Percentiles rank a stretch among this genome's conserved stretches.
Conservation (phyloP, 2,113 vertebrate species). For the Podarcis cretensis region DNA sequence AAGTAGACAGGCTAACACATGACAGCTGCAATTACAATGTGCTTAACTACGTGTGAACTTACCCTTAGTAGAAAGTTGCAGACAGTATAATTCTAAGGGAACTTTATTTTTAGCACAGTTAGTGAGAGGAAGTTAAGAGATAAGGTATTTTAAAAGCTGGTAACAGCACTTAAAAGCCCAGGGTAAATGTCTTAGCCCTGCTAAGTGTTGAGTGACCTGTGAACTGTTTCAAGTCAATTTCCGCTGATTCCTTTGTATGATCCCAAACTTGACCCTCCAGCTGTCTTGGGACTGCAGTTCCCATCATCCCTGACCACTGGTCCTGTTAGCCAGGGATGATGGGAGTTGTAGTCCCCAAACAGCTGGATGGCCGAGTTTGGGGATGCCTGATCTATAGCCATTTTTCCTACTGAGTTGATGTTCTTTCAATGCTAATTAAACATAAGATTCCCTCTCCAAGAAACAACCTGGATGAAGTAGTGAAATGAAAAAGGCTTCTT, state of each 20-base stretch:
- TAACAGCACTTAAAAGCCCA: slow-evolving; percentile 15
- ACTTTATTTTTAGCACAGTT: rapidly evolving
- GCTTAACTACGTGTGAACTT: not conserved
- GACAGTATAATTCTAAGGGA: not conserved
- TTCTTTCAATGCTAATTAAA: not conserved
- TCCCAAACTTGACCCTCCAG: not conserved
- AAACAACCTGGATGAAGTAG: not conserved
- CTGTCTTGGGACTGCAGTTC: too few species aligned
- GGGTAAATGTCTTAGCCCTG: slow-evolving; percentile 16
- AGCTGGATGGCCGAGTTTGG: too few species aligned
- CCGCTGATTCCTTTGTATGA: slow-evolving; percentile 18
- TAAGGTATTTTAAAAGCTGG: slow-evolving; percentile 2
- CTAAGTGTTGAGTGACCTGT: slow-evolving; percentile 6
- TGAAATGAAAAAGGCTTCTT: slow-evolving; percentile 9
- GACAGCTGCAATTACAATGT: slow-evolving; percentile 4
- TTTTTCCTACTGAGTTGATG: not conserved
- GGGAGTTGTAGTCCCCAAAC: too few species aligned
- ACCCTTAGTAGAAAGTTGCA: not conserved
- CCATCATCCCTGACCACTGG: too few species aligned
- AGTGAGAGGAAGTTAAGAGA: not conserved
- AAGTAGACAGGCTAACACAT: not conserved
- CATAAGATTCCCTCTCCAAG: not conserved
- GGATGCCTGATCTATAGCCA: not conserved
- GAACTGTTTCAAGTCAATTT: slow-evolving; percentile 12
- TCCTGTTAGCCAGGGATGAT: too few species aligned